Percentiles rank a stretch among this genome's conserved stretches.
phyloP scores from a whole-genome alignment of 2,113 vertebrate genomes.

The Puma concolor region DNA sequence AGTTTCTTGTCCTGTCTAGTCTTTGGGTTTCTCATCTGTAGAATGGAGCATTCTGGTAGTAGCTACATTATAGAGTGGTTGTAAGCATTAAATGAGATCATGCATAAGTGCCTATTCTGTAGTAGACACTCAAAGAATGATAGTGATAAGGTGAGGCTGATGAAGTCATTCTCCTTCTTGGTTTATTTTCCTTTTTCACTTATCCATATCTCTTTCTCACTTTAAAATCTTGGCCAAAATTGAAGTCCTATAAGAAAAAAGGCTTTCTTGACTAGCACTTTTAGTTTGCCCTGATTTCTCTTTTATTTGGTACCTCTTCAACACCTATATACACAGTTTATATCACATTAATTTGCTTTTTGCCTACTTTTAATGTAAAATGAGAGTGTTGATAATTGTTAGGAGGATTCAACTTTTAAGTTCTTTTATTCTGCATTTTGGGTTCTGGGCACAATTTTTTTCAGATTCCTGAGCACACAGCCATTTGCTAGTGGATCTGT shows the following conservation, averaged over 20 bases:
- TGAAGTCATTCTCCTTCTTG: not conserved
- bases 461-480: conserved; percentile 63
- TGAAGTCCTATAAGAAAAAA: not conserved
- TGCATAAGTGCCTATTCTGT: not conserved
- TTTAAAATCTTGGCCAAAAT: not conserved
- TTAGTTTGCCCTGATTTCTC: not conserved
- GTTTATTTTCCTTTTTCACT: not conserved
- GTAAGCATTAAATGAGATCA: conserved; percentile 30
- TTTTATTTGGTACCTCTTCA: conserved; percentile 7
- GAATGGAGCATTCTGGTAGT: not conserved
- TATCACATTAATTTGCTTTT: not conserved
- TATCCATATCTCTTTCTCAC: not conserved
- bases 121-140: not conserved
- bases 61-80: not conserved
- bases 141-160: not conserved
- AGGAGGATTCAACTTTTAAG: conserved; percentile 24
- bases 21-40: not conserved
- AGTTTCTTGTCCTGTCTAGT: not conserved
- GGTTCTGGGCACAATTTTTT: conserved; percentile 52
- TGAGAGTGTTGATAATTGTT: not conserved
- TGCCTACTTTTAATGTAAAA: conserved; percentile 10
- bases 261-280: not conserved
- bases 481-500: conserved; percentile 61
- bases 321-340: not conserved
- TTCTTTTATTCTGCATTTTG: conserved; percentile 57